Conservation (phyloP, 1,140 invertebrate genomes). For the Plectrocnemia conspersa region DNA sequence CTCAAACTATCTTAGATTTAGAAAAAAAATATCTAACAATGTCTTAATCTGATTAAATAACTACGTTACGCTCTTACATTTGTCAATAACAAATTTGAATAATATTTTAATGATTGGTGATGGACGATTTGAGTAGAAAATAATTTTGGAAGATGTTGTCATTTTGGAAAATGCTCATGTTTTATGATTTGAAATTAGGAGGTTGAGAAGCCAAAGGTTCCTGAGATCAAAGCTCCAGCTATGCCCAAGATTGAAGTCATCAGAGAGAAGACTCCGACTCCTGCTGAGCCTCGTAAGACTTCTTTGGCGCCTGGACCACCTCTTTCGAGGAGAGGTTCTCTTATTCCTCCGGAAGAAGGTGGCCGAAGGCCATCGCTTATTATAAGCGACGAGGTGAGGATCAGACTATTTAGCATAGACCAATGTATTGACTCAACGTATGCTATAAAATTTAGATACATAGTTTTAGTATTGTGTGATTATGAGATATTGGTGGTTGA, state of each 20-base stretch:
- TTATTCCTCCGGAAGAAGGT: slow-evolving; percentile 77
- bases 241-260: slow-evolving; percentile 82
- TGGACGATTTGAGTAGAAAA: neutral
- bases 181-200: slow-evolving; percentile 30
- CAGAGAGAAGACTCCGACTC: slow-evolving; percentile 66
- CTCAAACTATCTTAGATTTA: no score
- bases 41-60: no score
- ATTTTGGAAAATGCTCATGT: slow-evolving; percentile 11
- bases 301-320: slow-evolving; percentile 67
- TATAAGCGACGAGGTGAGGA: slow-evolving; percentile 87
- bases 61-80: no score
- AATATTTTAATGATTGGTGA: neutral
- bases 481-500: no score
- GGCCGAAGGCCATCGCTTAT: slow-evolving; percentile 81
- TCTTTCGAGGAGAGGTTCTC: slow-evolving; percentile 73
- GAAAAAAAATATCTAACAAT: no score
- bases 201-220: slow-evolving; percentile 53
- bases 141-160: no score
- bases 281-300: slow-evolving; percentile 65
- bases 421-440: no score
- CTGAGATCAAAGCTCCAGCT: slow-evolving; percentile 70
- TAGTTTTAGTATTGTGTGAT: no score
- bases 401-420: no score
- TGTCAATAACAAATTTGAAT: no score
- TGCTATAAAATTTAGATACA: no score